These are phyloP conservation scores for Gobius niger DNA, from an alignment of 2,113 vertebrate genomes.

Conservation along the genomic window DNA sequence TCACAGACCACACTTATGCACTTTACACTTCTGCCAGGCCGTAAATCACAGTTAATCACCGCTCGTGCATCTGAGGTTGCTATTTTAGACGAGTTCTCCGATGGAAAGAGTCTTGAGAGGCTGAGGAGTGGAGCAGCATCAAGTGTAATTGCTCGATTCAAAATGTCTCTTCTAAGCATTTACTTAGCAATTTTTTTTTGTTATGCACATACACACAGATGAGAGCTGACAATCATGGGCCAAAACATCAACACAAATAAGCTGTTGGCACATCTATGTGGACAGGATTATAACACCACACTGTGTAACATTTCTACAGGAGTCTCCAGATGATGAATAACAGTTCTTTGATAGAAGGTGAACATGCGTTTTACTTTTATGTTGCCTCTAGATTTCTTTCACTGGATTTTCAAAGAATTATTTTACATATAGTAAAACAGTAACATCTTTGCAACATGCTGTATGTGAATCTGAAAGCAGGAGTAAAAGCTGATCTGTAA, in stretches of 20 bases:
- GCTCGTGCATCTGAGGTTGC: neutral
- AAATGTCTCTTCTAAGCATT: neutral
- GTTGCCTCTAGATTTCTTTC: too few species aligned
- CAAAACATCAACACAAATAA: neutral
- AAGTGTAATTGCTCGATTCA: neutral
- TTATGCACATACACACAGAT: neutral
- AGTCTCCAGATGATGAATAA: too few species aligned
- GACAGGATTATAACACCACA: too few species aligned
- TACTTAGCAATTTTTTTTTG: neutral
- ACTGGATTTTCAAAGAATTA: too few species aligned
- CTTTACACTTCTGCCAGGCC: conserved; percentile 43
- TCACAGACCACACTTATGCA: conserved; percentile 34
- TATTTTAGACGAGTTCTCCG: conserved; percentile 47
- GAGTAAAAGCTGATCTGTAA: too few species aligned
- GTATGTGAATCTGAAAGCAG: too few species aligned
- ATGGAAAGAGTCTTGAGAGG: neutral
- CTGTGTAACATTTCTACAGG: too few species aligned
- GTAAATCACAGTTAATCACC: conserved; percentile 65
- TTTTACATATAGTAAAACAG: too few species aligned
- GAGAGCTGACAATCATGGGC: neutral
- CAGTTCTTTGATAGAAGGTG: too few species aligned
- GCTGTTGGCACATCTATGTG: too few species aligned
- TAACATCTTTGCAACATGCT: too few species aligned
- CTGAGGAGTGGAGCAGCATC: neutral
- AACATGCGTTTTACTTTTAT: too few species aligned